Base-by-base conservation (phyloP, 2,797 vertebrate species). In the Rachycentron canadum region DNA sequence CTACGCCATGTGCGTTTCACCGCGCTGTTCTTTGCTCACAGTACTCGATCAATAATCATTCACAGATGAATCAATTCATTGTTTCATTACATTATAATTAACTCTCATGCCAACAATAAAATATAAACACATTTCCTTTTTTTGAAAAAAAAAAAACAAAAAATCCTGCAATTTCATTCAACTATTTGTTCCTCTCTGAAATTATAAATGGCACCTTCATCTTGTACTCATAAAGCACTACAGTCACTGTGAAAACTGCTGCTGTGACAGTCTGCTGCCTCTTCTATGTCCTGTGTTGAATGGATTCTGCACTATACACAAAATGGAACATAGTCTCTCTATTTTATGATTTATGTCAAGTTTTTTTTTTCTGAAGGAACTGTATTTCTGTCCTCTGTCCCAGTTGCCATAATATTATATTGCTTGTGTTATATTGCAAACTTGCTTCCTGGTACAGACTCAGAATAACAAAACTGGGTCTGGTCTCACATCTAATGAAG, bases 301-400 rank as follows among this genome's bases (percentile, higher is more conserved):
- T 66, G n/a, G 49, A 52, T 68, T 79, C 13, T 79, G 68, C 55
- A 76, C 47, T 45, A 47, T 55, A 69, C 40, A 79, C 45, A 74
- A 70, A 72, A 82, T 28, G n/a, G 43, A 75, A 78, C 55, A 73
- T 17, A 11, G 25, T 55, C 40, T 80, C 12, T 73, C n/a, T 30
- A 40, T 47, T 79, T 64, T 60, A 40, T 67, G 63, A 72, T 72
- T 66, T 60, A 64, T 74, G 56, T 74, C 75, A 73, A 19, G 61
- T 40, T 83, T 69, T 69, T 66, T 43, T 40, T 83, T 69, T 69
- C 62, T 43, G 49, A 59, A 64, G 41, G 11, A 67, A 62, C 32
- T 32, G 21, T 50, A 40, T 45, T 26, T 49, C n/a, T 73, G 17
- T 14, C 38, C 16, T 77, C 47, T 71, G 62, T 60, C 50, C 11